These are phyloP conservation scores for Rhinichthys osculus DNA, from an alignment of 2,797 vertebrate genomes.

Conservation along the genomic window DNA sequence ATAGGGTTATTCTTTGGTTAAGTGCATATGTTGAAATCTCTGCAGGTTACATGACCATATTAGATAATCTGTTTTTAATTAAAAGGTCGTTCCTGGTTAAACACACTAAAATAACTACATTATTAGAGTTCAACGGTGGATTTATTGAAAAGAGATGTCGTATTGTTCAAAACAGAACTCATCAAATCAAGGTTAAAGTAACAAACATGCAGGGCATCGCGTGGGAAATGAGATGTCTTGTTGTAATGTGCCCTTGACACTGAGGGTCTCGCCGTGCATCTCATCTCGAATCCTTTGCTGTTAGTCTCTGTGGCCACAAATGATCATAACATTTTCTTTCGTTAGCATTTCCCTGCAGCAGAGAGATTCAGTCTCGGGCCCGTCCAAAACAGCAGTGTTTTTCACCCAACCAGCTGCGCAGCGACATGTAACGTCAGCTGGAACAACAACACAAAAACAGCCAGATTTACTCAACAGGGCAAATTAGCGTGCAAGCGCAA, in stretches of 20 bases:
- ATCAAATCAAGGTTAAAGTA: slow-evolving; percentile 5
- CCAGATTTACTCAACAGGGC: too few relatives aligned
- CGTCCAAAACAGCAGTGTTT: neutral
- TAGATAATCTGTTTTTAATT: neutral
- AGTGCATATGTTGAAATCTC: neutral
- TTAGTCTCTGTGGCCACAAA: neutral
- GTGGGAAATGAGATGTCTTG: slow-evolving; percentile 2
- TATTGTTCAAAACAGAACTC: neutral
- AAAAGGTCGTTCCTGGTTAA: neutral
- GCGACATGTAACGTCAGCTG: neutral
- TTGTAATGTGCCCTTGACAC: neutral
- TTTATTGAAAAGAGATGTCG: neutral
- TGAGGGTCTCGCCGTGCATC: neutral
- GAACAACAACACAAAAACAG: neutral
- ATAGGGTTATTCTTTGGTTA: neutral
- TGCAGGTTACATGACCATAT: neutral
- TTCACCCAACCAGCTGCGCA: neutral
- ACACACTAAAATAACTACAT: neutral
- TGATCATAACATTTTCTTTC: neutral
- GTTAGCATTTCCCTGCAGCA: neutral
- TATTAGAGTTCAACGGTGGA: neutral
- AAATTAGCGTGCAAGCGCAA: too few relatives aligned
- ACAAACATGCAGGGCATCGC: slow-evolving; percentile 1
- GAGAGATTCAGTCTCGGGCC: neutral
- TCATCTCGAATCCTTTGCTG: neutral